These are phyloP conservation scores for Lydus trimaculatus DNA, from an alignment of 2,888 invertebrate species.

Conservation along the genomic window DNA sequence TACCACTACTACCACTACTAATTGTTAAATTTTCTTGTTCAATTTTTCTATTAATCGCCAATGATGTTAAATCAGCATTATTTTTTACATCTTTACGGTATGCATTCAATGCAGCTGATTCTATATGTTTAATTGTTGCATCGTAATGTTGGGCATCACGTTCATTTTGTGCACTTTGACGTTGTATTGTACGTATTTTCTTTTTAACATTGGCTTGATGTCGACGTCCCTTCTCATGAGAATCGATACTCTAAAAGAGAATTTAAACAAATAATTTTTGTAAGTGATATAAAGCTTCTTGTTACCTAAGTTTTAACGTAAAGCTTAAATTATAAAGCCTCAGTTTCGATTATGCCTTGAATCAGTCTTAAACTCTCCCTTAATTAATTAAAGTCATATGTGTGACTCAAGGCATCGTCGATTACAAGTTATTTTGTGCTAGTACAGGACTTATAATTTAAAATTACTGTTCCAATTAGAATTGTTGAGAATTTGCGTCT, in stretches of 20 bases:
- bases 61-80: conserved; percentile 70
- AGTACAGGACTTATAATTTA: too few relatives aligned
- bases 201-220: conserved; percentile 93
- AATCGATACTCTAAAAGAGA: conserved; percentile 82
- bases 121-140: conserved; percentile 85
- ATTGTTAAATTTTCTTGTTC: conserved; percentile 51
- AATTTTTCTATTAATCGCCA: conserved; percentile 58
- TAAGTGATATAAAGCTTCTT: too few relatives aligned
- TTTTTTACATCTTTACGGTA: conserved; percentile 84
- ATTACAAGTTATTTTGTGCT: too few relatives aligned
- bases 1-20: conserved; percentile 43
- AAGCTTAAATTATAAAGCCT: too few relatives aligned
- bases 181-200: conserved; percentile 83
- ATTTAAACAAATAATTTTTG: too few relatives aligned
- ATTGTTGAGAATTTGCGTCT: too few relatives aligned
- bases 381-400: too few relatives aligned
- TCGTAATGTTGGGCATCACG: conserved; percentile 76
- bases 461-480: too few relatives aligned
- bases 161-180: conserved; percentile 73
- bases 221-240: conserved; percentile 91
- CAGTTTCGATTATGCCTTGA: too few relatives aligned
- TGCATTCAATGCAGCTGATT: conserved; percentile 87
- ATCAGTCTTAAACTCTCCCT: too few relatives aligned
- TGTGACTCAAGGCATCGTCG: too few relatives aligned
- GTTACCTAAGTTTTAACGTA: too few relatives aligned